phyloP scores from a whole-genome alignment of 2,113 vertebrate genomes.

The Australoheros scitulus region DNA sequence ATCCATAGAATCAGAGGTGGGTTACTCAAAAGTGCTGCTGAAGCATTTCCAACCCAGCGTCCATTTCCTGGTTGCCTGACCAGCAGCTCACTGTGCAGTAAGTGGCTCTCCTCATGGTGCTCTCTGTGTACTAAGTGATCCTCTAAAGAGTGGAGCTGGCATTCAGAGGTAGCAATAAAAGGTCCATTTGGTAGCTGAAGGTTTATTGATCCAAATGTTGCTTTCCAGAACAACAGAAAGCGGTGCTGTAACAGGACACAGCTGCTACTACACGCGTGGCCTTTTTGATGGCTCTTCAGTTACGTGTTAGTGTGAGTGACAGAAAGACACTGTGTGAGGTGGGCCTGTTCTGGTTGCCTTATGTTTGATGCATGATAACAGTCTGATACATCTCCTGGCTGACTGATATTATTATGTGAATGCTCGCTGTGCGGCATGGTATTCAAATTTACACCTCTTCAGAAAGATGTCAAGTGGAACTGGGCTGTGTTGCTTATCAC shows the following conservation, averaged over 20 bases:
- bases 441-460: slow-evolving; percentile 55
- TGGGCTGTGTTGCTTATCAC: slow-evolving; percentile 25
- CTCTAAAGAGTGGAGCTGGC: slow-evolving; percentile 27
- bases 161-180: slow-evolving; percentile 49
- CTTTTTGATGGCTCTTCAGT: neutral
- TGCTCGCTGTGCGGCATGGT: neutral
- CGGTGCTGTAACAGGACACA: slow-evolving; percentile 15
- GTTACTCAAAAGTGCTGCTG: slow-evolving; percentile 19
- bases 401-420: slow-evolving; percentile 27
- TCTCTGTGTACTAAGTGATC: slow-evolving; percentile 49
- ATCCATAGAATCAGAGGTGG: slow-evolving; percentile 1
- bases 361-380: slow-evolving; percentile 29
- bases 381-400: slow-evolving; percentile 28
- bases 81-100: slow-evolving; percentile 34
- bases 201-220: slow-evolving; percentile 63
- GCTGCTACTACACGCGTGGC: slow-evolving; percentile 3
- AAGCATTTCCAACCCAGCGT: slow-evolving; percentile 40
- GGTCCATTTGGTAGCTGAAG: slow-evolving; percentile 57
- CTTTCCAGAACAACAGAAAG: slow-evolving; percentile 40
- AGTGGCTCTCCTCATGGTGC: slow-evolving; percentile 49
- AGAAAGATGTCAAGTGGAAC: slow-evolving; percentile 52
- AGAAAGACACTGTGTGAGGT: neutral
- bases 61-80: slow-evolving; percentile 53
- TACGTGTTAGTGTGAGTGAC: slow-evolving; percentile 20
- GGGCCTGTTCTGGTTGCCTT: neutral